These are phyloP conservation scores for Onychomys leucogaster DNA, from an alignment of 2,797 vertebrate species.

Conservation along the genomic window DNA sequence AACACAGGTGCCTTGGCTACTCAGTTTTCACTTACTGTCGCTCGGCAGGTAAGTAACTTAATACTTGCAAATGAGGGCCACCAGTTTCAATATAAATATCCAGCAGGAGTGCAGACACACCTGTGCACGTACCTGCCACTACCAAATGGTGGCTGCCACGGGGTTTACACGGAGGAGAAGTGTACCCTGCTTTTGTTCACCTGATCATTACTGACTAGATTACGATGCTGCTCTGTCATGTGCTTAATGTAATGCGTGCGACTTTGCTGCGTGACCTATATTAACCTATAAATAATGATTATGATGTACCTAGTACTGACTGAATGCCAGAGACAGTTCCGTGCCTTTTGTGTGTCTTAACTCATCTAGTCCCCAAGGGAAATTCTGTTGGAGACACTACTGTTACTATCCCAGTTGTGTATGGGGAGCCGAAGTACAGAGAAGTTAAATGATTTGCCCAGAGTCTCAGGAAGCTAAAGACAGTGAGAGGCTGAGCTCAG, in stretches of 20 bases:
- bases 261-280: not conserved
- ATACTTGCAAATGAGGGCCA: not conserved
- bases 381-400: not conserved
- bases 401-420: not conserved
- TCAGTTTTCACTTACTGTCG: not conserved
- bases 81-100: not conserved
- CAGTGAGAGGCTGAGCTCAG: not conserved
- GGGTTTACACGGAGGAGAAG: not conserved
- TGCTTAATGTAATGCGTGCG: not conserved
- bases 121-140: accelerated
- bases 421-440: not conserved
- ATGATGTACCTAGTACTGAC: no score
- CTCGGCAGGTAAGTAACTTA: not conserved
- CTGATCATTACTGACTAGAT: accelerated
- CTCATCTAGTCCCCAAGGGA: not conserved
- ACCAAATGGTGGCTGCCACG: accelerated
- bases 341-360: not conserved
- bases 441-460: not conserved
- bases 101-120: not conserved
- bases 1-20: not conserved
- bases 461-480: not conserved
- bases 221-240: no score
- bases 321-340: not conserved
- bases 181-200: not conserved
- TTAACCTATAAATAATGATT: not conserved